Base-by-base conservation (phyloP, 2,888 invertebrate species). In the Eueremaeus valkanovi region DNA sequence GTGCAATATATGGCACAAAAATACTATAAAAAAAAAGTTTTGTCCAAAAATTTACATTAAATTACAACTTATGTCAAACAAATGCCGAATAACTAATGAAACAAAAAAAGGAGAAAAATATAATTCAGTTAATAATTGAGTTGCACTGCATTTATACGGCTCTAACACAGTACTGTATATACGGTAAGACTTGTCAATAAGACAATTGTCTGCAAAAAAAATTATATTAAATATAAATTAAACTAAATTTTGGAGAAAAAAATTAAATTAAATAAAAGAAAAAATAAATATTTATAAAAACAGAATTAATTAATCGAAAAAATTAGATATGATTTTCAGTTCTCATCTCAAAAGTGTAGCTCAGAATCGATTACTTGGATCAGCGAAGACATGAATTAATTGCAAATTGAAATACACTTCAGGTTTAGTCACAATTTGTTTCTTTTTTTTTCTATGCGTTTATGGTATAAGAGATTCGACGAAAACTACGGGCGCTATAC, bases 1-100 rank as follows among this genome's bases (percentile, higher is more conserved):
- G 55, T 55, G 55, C 55, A 24, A 55, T 24, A 29, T 29, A 21
- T 58, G 58, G 58, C 58, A 58, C 58, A 45, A 45, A 45, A 45
- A 18, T n/a, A n/a, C 16, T 16, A 45, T 45, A 45, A 36, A 36
- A 5, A 16, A 16, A 45, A 11, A 11, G 45, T n/a, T n/a, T n/a
- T n/a, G n/a, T n/a, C 16, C 8, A 45, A 13, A 16, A 45, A 45
- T 16, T 3, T 16, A 45, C 11, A 8, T 8, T 36, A 8, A 8
- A 36, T 8, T 36, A 18, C 16, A 45, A 45, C 18, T 16, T 16
- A 45, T 36, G 9, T 11, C 45, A 6, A 45, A 45, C 16, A 45
- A 45, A 45, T 13, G 45, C 45, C 11, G 5, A 36, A 36, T 16
- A 45, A 45, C 3, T 45, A 45, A 45, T 11, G 9, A 45, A 45